A percentile compares a stretch with the other conserved stretches of the same genome.
Evolutionary conservation across 1,140 invertebrate genomes (phyloP).

Genomic region (Drosophila kikkawai): DNA sequence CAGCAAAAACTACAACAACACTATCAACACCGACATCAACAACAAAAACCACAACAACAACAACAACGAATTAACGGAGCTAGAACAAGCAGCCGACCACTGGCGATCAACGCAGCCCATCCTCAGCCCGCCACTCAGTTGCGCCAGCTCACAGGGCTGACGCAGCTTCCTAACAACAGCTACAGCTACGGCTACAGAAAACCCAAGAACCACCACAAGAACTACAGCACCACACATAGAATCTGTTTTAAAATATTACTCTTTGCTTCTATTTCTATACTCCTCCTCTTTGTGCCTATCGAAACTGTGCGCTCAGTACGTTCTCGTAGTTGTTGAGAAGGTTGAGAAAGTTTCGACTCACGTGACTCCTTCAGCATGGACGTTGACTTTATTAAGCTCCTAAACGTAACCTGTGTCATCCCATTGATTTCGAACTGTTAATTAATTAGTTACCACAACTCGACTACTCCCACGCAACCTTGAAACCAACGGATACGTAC

Average conservation of each 20-base stretch:
- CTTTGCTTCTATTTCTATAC: constrained; percentile 76
- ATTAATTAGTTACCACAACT: constrained; percentile 11
- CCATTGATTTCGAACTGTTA: constrained; percentile 73
- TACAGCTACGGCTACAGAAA: constrained; percentile 39
- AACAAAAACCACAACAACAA: constrained; percentile 28
- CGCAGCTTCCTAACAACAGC: constrained; percentile 59
- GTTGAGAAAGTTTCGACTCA: constrained; percentile 40
- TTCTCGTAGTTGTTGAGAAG: constrained; percentile 57
- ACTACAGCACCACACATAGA: constrained; percentile 62
- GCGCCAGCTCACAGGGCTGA: constrained; percentile 66
- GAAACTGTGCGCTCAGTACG: constrained; percentile 67
- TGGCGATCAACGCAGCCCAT: constrained; percentile 81
- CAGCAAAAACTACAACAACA: constrained; percentile 12
- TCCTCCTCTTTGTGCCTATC: constrained; percentile 80
- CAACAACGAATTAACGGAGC: constrained; percentile 78
- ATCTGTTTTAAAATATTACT: constrained; percentile 50
- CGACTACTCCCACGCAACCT: constrained; percentile 15
- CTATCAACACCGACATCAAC: constrained; percentile 14
- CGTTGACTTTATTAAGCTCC: constrained; percentile 81
- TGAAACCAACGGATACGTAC: constrained; percentile 12
- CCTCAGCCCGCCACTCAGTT: constrained; percentile 79
- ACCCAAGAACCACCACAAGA: constrained; percentile 50
- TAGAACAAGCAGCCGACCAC: constrained; percentile 73
- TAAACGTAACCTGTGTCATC: constrained; percentile 82
- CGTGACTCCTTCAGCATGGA: constrained; percentile 68